phyloP scores from a whole-genome alignment of 2,113 vertebrate species.

The Erythrocercus mccallii region DNA sequence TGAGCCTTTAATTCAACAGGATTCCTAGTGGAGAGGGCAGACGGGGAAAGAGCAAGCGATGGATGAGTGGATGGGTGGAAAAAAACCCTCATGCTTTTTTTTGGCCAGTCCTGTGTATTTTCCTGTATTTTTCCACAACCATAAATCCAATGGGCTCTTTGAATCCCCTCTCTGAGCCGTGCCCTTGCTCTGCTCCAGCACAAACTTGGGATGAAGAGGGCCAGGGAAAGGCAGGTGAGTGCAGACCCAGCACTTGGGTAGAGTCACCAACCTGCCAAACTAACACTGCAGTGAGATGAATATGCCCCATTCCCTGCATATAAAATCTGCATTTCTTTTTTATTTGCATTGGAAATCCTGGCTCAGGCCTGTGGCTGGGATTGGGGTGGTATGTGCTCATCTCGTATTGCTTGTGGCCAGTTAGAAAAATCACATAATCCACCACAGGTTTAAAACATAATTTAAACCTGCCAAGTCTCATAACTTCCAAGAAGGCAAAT shows the following conservation, averaged over 20 bases:
- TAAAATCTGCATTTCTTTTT: background rate
- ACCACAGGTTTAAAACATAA: constrained; percentile 37
- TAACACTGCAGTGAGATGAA: constrained; percentile 67
- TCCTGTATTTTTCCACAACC: background rate
- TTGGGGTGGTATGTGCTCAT: background rate
- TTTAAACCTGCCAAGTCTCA: constrained; percentile 54
- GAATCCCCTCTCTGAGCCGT: background rate
- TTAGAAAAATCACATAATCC: constrained; percentile 12
- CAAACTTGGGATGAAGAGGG: rapidly evolving
- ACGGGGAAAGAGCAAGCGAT: background rate
- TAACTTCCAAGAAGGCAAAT: constrained; percentile 44
- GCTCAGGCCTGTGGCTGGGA: background rate
- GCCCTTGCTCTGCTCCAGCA: background rate
- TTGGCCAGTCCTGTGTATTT: rapidly evolving
- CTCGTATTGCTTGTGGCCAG: background rate
- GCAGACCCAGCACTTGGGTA: background rate
- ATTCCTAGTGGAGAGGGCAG: background rate
- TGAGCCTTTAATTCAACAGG: background rate
- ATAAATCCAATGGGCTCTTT: background rate
- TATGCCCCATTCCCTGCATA: constrained; percentile 13
- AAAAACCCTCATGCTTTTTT: background rate
- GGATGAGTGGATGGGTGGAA: background rate
- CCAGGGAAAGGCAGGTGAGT: background rate
- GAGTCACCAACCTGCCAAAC: background rate
- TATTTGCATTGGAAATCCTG: constrained; percentile 4